Evolutionary conservation across 1,140 invertebrate species (phyloP).

Genomic region (Zophobas morio): DNA sequence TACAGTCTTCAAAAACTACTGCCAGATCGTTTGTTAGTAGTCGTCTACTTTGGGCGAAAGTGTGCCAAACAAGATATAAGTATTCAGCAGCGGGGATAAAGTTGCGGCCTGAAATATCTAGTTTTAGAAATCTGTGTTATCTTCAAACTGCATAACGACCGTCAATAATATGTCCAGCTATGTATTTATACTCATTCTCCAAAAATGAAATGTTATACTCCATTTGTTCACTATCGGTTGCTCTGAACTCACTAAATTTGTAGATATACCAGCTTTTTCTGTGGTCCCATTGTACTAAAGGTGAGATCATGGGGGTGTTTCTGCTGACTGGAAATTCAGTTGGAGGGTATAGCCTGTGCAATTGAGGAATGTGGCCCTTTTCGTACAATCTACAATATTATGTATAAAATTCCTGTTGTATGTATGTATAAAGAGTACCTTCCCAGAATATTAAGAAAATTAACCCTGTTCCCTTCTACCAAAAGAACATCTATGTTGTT

Average conservation of each 20-base stretch:
- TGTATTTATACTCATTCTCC: slow-evolving; percentile 81
- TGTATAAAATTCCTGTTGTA: neutral
- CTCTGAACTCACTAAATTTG: neutral
- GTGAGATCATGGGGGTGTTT: slow-evolving; percentile 74
- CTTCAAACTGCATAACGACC: slow-evolving; percentile 63
- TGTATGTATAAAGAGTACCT: neutral
- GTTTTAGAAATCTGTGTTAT: too few species aligned
- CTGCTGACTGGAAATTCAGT: slow-evolving; percentile 72
- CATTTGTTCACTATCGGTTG: slow-evolving; percentile 65
- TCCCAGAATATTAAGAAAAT: neutral
- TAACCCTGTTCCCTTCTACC: neutral
- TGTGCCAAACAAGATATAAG: slow-evolving; percentile 89
- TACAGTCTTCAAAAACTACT: slow-evolving; percentile 89
- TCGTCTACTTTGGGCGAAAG: slow-evolving; percentile 81
- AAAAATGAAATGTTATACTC: slow-evolving; percentile 66
- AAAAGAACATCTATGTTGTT: neutral
- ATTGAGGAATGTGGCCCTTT: slow-evolving; percentile 70
- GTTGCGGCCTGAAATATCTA: slow-evolving; percentile 70
- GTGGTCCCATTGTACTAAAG: slow-evolving; percentile 78
- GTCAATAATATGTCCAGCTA: slow-evolving; percentile 89
- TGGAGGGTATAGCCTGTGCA: slow-evolving; percentile 69
- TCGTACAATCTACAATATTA: slow-evolving; percentile 64
- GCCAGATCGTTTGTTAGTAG: slow-evolving; percentile 79
- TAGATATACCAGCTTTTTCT: slow-evolving; percentile 55
- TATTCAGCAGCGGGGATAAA: slow-evolving; percentile 93